phyloP scores from a whole-genome alignment of 2,797 vertebrate species.

The Scyliorhinus canicula region DNA sequence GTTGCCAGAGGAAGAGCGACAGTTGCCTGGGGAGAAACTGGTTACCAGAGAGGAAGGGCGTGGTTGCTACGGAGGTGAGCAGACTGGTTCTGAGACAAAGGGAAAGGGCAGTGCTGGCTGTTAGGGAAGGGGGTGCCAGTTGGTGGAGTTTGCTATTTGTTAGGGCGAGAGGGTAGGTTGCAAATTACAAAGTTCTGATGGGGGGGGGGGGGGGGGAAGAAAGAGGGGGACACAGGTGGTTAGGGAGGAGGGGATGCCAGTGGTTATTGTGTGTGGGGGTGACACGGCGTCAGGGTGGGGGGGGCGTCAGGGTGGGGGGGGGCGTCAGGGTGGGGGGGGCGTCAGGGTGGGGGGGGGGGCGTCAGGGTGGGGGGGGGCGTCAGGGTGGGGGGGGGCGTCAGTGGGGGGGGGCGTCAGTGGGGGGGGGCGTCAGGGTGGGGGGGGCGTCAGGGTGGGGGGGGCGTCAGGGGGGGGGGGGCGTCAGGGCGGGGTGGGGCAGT shows the following conservation, averaged over 20 bases:
- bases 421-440: too few species aligned
- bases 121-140: background rate
- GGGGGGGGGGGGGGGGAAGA: background rate
- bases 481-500: background rate
- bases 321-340: too few species aligned
- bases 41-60: background rate
- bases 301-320: too few species aligned
- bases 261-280: too few species aligned
- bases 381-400: too few species aligned
- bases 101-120: background rate
- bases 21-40: background rate
- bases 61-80: background rate
- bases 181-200: too few species aligned
- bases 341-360: too few species aligned
- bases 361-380: background rate
- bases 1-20: background rate
- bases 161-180: background rate
- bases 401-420: too few species aligned
- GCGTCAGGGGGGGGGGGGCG: too few species aligned
- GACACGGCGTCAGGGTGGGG: too few species aligned
- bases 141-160: background rate
- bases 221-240: background rate
- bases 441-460: too few species aligned
- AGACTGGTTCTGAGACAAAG: background rate
- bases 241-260: background rate